Base-by-base conservation (phyloP, 2,113 vertebrate genomes). In the Myrmophylax atrothorax region DNA sequence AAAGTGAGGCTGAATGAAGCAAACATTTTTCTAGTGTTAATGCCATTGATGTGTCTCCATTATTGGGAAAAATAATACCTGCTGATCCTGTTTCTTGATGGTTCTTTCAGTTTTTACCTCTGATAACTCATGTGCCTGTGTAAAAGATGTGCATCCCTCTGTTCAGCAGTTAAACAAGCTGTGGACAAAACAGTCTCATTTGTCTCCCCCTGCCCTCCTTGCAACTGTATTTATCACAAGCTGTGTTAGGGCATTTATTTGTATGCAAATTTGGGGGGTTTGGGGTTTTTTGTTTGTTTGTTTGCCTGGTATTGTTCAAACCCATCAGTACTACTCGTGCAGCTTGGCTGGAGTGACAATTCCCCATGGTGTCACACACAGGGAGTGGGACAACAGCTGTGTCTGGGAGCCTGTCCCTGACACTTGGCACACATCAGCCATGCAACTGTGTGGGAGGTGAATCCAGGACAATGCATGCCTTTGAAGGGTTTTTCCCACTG, bases 111-210 rank as follows among this genome's bases (percentile, higher is more conserved):
- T 28, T 87, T 83, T 89, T 23, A 55, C 53, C 58, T 88, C 76
- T 56, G 80, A 29, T 91, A 67, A 68, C 63, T 87, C 72, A 33
- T 2, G 18, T 78, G 44, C 38, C 55, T 72, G 0, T 63, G 40
- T 50, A 83, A 81, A 88, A 89, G 44, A 31, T 24, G 68, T 56
- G 26, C 47, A 50, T 94, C 37, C 28, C 11, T 94, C 16, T 69
- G 19, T 86, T 94, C 87, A 94, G 89, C 91, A 84, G 90, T 84
- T 81, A 18, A 74, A 58, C 15, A 52, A 94, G 67, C 87, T 94
- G 63, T 85, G 72, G 59, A 49, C 47, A 40, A 35, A 87, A 87
- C 13, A 14, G 8, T 82, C 37, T 86, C 23, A 1, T 92, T 75
- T 91, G 9, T 19, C 40, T 80, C 16, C 49, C 37, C 18, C 13